These are phyloP conservation scores for Furcula furcula DNA, from an alignment of 2,888 invertebrate genomes.

Conservation along the genomic window DNA sequence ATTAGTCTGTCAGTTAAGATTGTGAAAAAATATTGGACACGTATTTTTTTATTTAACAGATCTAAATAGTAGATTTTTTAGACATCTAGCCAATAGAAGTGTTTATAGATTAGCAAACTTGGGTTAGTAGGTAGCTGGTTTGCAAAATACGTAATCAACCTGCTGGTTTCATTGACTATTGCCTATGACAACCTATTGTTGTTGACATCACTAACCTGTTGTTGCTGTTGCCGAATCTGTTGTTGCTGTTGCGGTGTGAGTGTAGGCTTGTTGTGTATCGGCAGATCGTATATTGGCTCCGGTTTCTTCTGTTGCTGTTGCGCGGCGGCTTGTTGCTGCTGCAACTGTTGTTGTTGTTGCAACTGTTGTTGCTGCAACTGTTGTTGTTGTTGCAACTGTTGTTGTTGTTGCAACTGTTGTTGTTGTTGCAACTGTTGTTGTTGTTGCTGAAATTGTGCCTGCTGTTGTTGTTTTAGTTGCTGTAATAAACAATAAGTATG, in stretches of 20 bases:
- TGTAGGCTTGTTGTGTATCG: conserved; percentile 70
- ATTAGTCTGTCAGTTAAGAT: too few species aligned
- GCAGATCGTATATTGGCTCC: conserved; percentile 71
- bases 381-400: conserved; percentile 33
- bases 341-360: conserved; percentile 33
- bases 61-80: too few species aligned
- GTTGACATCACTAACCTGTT: conserved; percentile 21
- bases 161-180: not conserved
- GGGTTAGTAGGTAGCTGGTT: too few species aligned
- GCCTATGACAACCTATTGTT: conserved; percentile 6
- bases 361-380: conserved; percentile 46
- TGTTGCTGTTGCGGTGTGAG: conserved; percentile 57
- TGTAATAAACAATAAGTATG: too few species aligned
- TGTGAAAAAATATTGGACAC: too few species aligned
- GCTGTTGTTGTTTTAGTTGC: conserved; percentile 20
- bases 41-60: too few species aligned
- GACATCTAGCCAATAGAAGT: too few species aligned
- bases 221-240: conserved; percentile 43
- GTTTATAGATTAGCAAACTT: too few species aligned
- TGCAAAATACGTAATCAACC: too few species aligned
- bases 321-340: conserved; percentile 26
- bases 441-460: conserved; percentile 44
- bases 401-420: conserved; percentile 39
- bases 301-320: conserved; percentile 55
- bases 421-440: conserved; percentile 36